phyloP scores from a whole-genome alignment of 1,140 invertebrate genomes.

The Danaus melanippus region DNA sequence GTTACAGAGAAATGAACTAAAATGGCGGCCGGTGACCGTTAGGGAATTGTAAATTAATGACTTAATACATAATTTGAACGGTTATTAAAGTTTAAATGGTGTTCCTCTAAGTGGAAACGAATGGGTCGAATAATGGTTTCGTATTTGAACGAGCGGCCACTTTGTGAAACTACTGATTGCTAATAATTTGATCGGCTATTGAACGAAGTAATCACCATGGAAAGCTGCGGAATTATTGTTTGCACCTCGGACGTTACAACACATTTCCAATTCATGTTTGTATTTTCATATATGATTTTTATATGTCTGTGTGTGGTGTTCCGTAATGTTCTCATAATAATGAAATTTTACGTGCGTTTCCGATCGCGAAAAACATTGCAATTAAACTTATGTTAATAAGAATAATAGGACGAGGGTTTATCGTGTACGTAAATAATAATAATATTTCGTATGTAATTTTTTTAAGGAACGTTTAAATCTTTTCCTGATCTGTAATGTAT shows the following conservation, averaged over 20 bases:
- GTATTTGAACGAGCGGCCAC: conserved; percentile 25
- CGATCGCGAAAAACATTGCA: no score
- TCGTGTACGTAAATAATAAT: no score
- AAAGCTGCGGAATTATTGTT: conserved; percentile 17
- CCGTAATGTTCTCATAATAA: no score
- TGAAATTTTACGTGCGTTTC: no score
- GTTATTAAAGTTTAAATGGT: conserved; percentile 42
- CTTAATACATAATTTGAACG: conserved; percentile 52
- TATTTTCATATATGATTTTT: no score
- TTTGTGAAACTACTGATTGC: conserved; percentile 16
- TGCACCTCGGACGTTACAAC: conserved; percentile 6
- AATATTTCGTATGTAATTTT: no score
- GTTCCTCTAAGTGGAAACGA: conserved; percentile 36
- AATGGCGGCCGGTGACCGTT: conserved; percentile 35
- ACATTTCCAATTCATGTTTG: no score
- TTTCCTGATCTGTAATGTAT: no score
- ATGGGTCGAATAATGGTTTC: conserved; percentile 36
- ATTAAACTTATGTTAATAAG: no score
- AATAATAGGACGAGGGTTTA: no score
- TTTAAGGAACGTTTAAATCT: no score
- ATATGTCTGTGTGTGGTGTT: no score
- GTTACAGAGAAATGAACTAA: conserved; percentile 28
- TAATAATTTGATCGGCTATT: conserved; percentile 15
- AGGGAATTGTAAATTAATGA: conserved; percentile 49
- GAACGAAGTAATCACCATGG: conserved; percentile 16